phyloP scores from a whole-genome alignment of 2,888 invertebrate genomes.

The Leptogaster cylindrica region DNA sequence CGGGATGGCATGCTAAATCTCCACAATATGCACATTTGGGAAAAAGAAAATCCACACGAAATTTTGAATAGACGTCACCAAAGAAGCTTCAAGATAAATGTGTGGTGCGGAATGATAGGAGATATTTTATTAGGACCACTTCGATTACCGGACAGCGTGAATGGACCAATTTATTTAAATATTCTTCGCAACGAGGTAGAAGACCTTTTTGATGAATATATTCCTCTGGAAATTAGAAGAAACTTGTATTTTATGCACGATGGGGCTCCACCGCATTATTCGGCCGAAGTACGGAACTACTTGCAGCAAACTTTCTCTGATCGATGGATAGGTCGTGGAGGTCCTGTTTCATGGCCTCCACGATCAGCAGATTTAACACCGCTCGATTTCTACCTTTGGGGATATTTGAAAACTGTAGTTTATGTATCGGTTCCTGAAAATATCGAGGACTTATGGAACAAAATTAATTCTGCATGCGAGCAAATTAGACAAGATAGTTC shows the following conservation, averaged over 20 bases:
- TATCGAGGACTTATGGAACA: no score
- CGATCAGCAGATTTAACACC: not conserved
- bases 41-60: no score
- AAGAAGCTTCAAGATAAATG: no score
- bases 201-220: not conserved
- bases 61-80: no score
- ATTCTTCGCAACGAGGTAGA: not conserved
- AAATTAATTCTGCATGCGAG: no score
- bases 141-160: not conserved
- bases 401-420: not conserved
- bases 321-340: constrained; percentile 2
- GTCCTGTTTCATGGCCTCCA: not conserved
- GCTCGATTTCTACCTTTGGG: not conserved
- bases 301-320: not conserved
- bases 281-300: not conserved
- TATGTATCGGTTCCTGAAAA: no score
- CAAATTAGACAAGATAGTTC: no score
- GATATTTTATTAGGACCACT: no score
- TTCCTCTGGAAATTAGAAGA: not conserved
- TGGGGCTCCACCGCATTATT: not conserved
- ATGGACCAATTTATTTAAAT: not conserved
- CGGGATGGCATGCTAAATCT: not conserved
- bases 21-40: no score
- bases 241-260: not conserved
- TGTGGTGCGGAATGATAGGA: no score